Evolutionary conservation across 2,797 vertebrate genomes (phyloP).

Genomic region (Erpetoichthys calabaricus): DNA sequence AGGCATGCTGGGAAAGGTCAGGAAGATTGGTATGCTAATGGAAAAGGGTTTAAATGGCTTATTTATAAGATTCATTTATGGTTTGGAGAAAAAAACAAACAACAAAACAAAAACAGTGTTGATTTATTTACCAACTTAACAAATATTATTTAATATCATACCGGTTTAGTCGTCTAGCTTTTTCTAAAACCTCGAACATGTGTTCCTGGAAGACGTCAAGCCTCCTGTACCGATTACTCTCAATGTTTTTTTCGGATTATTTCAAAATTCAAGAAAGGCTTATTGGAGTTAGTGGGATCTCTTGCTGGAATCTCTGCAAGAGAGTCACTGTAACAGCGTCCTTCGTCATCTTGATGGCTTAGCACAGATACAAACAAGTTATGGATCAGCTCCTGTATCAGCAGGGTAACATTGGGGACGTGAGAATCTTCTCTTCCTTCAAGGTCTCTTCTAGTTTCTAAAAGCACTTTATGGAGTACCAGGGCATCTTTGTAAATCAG

Average conservation of each 20-base stretch:
- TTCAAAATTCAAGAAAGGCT: constrained; percentile 78
- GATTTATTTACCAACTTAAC: no score
- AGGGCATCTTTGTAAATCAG: constrained; percentile 94
- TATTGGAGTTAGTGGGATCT: constrained; percentile 71
- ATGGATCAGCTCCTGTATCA: constrained; percentile 92
- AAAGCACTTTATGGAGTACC: constrained; percentile 80
- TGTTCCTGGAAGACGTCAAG: constrained; percentile 95
- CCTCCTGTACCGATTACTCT: constrained; percentile 76
- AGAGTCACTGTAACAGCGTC: constrained; percentile 94
- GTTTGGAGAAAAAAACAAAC: no score
- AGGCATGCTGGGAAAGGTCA: no score
- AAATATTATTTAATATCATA: constrained; percentile 27
- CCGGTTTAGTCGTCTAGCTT: constrained; percentile 85
- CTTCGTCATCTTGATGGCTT: constrained; percentile 93
- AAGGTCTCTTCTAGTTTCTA: constrained; percentile 81
- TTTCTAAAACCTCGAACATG: constrained; percentile 95
- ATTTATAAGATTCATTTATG: no score
- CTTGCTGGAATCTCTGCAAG: constrained; percentile 84
- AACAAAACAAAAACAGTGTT: no score
- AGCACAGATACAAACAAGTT: constrained; percentile 95
- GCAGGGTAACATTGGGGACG: constrained; percentile 78
- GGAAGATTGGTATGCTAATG: no score
- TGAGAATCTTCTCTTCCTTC: constrained; percentile 87
- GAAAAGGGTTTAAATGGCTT: no score
- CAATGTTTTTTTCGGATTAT: constrained; percentile 70